Evolutionary conservation across 37 sponge, comb jelly and placozoan genomes (phyloP).

Genomic region (Beroe forskalii): DNA sequence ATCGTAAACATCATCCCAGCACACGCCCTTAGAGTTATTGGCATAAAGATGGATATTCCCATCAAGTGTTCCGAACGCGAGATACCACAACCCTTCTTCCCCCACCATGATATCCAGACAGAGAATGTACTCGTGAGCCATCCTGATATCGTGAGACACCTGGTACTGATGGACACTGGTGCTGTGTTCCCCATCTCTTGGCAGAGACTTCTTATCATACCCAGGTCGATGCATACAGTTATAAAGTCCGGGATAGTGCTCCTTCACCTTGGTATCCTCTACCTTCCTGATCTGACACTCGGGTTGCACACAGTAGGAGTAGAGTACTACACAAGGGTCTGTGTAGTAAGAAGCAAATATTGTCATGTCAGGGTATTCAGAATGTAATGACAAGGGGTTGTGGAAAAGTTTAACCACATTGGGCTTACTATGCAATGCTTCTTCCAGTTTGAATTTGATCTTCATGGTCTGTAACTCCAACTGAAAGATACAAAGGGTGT

Average conservation of each 20-base stretch:
- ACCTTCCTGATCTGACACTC: neutral
- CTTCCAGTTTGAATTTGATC: conserved; percentile 21
- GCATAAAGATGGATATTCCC: conserved; percentile 14
- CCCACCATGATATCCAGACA: neutral
- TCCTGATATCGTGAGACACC: neutral
- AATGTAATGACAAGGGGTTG: neutral
- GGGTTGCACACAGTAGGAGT: neutral
- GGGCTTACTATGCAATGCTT: conserved; percentile 13
- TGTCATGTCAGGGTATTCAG: neutral
- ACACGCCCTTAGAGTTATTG: neutral
- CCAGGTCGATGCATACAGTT: neutral
- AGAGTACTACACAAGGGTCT: conserved; percentile 22
- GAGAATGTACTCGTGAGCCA: conserved; percentile 3
- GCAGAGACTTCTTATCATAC: neutral
- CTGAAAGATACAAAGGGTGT: neutral
- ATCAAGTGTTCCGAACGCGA: conserved; percentile 40
- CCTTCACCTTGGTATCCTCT: conserved; percentile 25
- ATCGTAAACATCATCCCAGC: conserved; percentile 2
- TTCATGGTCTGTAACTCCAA: conserved; percentile 9
- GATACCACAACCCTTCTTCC: conserved; percentile 10
- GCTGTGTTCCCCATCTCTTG: neutral
- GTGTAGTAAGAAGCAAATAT: conserved; percentile 36
- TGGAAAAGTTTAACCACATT: neutral
- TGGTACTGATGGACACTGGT: neutral
- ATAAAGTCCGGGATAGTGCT: conserved; percentile 17